phyloP scores from a whole-genome alignment of 2,888 invertebrate genomes.

The Epistrophe grossulariae region DNA sequence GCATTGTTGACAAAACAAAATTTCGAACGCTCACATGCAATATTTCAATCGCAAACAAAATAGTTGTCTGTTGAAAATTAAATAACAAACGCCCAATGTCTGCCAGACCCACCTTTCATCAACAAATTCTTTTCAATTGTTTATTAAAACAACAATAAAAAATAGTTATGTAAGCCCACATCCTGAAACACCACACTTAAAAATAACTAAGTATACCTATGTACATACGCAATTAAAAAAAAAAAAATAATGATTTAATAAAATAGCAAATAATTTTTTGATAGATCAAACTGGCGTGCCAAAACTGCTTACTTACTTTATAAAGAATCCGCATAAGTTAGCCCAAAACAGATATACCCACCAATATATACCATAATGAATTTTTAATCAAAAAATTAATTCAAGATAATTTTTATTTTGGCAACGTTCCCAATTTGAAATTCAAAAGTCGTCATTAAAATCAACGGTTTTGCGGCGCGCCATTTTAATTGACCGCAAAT shows the following conservation, averaged over 20 bases:
- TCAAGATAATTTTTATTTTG: conserved; percentile 32
- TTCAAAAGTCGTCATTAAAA: conserved; percentile 49
- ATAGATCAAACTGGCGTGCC: conserved; percentile 27
- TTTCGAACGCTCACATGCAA: background rate
- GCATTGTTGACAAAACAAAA: conserved; percentile 14
- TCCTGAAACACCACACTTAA: conserved; percentile 21
- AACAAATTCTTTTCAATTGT: conserved; percentile 9
- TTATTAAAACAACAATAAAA: conserved; percentile 10
- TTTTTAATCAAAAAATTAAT: conserved; percentile 33
- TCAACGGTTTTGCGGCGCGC: conserved; percentile 41
- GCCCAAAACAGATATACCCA: conserved; percentile 15
- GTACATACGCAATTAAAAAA: background rate
- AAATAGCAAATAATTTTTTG: background rate
- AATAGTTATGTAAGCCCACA: background rate
- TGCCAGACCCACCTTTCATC: conserved; percentile 9
- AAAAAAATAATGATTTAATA: background rate
- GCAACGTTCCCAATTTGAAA: conserved; percentile 54
- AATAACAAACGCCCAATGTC: conserved; percentile 16
- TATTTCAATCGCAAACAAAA: background rate
- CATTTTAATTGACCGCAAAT: conserved; percentile 47
- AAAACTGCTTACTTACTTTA: conserved; percentile 8
- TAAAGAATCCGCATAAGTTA: conserved; percentile 10
- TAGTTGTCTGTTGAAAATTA: conserved; percentile 16
- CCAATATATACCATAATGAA: conserved; percentile 37
- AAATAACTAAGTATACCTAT: conserved; percentile 20